Percentiles rank a stretch among this genome's conserved stretches.
phyloP scores from a whole-genome alignment of 2,888 invertebrate species.

The Acleris literana region DNA sequence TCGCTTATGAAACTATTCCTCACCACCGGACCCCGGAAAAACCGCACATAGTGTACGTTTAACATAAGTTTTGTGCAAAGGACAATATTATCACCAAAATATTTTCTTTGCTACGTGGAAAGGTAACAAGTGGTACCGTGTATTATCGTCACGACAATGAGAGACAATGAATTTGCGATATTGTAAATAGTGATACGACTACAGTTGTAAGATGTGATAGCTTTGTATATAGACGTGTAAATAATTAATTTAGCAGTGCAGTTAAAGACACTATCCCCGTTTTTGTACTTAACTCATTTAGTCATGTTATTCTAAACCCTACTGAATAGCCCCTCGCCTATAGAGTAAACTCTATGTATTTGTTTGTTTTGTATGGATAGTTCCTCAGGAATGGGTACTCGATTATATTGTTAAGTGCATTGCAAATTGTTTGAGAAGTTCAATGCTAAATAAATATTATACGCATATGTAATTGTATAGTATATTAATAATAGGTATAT shows the following conservation, averaged over 20 bases:
- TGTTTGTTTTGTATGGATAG: constrained; percentile 63
- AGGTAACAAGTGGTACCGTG: constrained; percentile 51
- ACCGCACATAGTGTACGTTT: constrained; percentile 85
- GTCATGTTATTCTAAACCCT: constrained; percentile 53
- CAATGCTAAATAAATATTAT: constrained; percentile 57
- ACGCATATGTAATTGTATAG: constrained; percentile 68
- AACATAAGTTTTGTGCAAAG: constrained; percentile 76
- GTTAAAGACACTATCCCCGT: constrained; percentile 71
- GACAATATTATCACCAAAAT: constrained; percentile 65
- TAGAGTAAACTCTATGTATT: constrained; percentile 53
- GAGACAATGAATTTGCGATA: constrained; percentile 75
- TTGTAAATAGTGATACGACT: constrained; percentile 81
- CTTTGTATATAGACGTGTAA: constrained; percentile 80
- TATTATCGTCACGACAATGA: constrained; percentile 63
- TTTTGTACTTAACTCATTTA: constrained; percentile 78
- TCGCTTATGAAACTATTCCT: constrained; percentile 80
- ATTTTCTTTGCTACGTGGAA: constrained; percentile 66
- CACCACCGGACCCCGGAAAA: constrained; percentile 81
- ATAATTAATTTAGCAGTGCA: constrained; percentile 66
- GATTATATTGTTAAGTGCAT: constrained; percentile 59
- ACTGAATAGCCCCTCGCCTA: constrained; percentile 51
- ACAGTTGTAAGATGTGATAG: constrained; percentile 82
- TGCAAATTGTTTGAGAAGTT: constrained; percentile 62
- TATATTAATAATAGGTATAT: constrained; percentile 64
- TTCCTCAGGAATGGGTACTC: constrained; percentile 69